Evolutionary conservation across 2,888 invertebrate genomes (phyloP).

Genomic region (Drosophila infuscata): DNA sequence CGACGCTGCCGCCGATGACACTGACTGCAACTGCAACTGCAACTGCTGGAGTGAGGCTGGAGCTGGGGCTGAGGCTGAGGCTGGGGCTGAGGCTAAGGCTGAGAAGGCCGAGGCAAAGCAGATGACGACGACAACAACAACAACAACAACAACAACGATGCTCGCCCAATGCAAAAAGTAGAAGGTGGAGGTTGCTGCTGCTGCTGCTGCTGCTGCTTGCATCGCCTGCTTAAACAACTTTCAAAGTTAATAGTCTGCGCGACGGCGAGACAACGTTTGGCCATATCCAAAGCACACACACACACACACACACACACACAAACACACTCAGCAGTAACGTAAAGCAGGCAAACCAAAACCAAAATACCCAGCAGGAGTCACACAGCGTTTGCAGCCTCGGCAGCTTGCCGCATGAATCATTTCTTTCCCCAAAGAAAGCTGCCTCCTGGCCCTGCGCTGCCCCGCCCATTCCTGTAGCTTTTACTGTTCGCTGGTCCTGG

Average conservation of each 20-base stretch:
- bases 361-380: constrained; percentile 71
- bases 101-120: constrained; percentile 41
- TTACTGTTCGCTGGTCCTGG: constrained; percentile 32
- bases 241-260: constrained; percentile 82
- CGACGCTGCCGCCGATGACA: constrained; percentile 70
- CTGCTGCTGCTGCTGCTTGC: constrained; percentile 44
- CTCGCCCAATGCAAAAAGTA: constrained; percentile 79
- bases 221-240: constrained; percentile 81
- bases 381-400: constrained; percentile 36
- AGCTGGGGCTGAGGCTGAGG: constrained; percentile 10
- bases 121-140: constrained; percentile 52
- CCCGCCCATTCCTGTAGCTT: constrained; percentile 23
- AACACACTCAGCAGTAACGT: constrained; percentile 3
- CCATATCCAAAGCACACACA: constrained; percentile 45
- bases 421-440: constrained; percentile 68
- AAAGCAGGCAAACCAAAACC: constrained; percentile 35
- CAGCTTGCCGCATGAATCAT: constrained; percentile 69
- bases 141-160: constrained; percentile 59
- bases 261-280: constrained; percentile 75
- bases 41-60: constrained; percentile 17
- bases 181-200: constrained; percentile 74
- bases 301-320: constrained; percentile 2
- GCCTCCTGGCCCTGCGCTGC: constrained; percentile 31
- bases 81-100: not conserved
- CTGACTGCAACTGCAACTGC: constrained; percentile 55